These are phyloP conservation scores for Nomada flava DNA, from an alignment of 2,888 invertebrate genomes.

Conservation along the genomic window DNA sequence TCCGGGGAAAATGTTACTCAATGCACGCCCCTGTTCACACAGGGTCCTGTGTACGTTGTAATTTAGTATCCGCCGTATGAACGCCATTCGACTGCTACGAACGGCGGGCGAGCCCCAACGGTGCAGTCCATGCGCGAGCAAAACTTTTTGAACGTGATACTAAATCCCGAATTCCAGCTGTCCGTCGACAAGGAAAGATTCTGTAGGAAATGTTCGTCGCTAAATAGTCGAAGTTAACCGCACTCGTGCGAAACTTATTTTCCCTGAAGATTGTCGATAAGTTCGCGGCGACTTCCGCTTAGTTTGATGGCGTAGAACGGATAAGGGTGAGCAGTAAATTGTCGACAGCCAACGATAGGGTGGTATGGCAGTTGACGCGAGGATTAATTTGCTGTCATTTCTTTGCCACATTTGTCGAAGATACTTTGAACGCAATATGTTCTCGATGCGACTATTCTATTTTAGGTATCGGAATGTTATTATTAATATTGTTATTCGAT, in stretches of 20 bases:
- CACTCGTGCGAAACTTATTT: background rate
- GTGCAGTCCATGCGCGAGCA: conserved; percentile 37
- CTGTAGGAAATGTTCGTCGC: background rate
- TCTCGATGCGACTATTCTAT: too few relatives aligned
- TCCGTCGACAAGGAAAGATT: conserved; percentile 31
- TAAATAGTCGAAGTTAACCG: background rate
- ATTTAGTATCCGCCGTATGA: conserved; percentile 67
- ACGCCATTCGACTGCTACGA: conserved; percentile 34
- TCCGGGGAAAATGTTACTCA: conserved; percentile 70
- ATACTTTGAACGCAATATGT: too few relatives aligned
- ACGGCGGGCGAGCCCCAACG: conserved; percentile 36
- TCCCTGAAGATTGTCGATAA: background rate
- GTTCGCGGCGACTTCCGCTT: too few relatives aligned
- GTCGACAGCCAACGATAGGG: too few relatives aligned
- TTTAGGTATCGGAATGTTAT: too few relatives aligned
- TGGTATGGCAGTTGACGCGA: too few relatives aligned
- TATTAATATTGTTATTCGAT: too few relatives aligned
- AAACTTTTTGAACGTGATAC: conserved; percentile 58
- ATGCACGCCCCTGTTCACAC: conserved; percentile 46
- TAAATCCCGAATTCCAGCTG: conserved; percentile 43
- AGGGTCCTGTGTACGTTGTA: conserved; percentile 59
- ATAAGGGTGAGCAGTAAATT: too few relatives aligned
- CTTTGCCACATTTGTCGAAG: too few relatives aligned
- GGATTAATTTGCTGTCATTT: too few relatives aligned
- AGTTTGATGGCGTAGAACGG: too few relatives aligned